A percentile compares a stretch with the other conserved stretches of the same genome.
Conservation (phyloP, 2,888 invertebrate species). For the Drosophila barbarae region DNA sequence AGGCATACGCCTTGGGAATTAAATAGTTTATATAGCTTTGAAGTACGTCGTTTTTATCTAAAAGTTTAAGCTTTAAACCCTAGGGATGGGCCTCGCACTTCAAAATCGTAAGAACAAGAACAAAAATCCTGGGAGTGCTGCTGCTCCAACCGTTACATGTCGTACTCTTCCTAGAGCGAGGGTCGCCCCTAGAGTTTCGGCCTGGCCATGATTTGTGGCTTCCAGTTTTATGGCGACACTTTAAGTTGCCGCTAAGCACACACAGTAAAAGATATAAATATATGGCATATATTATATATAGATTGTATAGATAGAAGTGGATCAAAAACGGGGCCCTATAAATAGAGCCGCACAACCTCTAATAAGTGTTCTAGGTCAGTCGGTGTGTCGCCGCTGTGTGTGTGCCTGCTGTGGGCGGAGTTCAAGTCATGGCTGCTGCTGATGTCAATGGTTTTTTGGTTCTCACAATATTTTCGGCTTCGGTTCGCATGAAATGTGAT, state of each 20-base stretch:
- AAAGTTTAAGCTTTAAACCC: too few relatives aligned
- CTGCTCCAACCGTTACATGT: too few relatives aligned
- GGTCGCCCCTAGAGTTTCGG: constrained; percentile 8
- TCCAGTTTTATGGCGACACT: constrained; percentile 31
- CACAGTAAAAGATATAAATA: constrained; percentile 31
- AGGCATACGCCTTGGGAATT: too few relatives aligned
- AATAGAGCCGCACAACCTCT: constrained; percentile 61
- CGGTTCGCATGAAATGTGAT: constrained; percentile 2
- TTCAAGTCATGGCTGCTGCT: constrained; percentile 56
- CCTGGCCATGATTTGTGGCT: constrained; percentile 17
- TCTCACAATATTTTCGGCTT: neutral
- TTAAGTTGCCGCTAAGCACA: constrained; percentile 43
- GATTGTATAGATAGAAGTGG: constrained; percentile 22
- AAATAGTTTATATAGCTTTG: too few relatives aligned
- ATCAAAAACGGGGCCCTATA: constrained; percentile 42
- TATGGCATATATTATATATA: constrained; percentile 33
- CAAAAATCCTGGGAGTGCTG: too few relatives aligned
- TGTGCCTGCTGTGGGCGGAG: constrained; percentile 11
- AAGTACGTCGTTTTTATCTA: too few relatives aligned
- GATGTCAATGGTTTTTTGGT: constrained; percentile 45
- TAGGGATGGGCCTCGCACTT: too few relatives aligned
- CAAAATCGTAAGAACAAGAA: too few relatives aligned
- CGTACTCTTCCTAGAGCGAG: constrained; percentile 15
- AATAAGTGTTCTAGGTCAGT: constrained; percentile 66
- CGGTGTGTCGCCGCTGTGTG: constrained; percentile 21